These are phyloP conservation scores for Aromia moschata DNA, from an alignment of 2,888 invertebrate genomes.

Conservation along the genomic window DNA sequence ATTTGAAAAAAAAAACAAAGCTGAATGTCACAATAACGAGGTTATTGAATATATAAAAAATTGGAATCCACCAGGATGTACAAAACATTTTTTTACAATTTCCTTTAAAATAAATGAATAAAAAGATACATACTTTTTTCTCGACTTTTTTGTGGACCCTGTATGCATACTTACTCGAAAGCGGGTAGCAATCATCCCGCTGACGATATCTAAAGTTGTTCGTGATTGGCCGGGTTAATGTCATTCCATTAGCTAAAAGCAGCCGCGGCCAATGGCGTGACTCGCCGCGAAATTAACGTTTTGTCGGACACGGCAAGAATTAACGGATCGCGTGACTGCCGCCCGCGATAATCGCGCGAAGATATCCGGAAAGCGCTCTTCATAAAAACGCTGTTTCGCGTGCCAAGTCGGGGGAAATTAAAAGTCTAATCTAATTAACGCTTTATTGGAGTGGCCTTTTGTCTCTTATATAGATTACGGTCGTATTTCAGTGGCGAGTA, in stretches of 20 bases:
- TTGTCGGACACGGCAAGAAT: constrained; percentile 59
- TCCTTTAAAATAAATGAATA: too few relatives aligned
- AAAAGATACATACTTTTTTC: too few relatives aligned
- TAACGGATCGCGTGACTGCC: constrained; percentile 47
- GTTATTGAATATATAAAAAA: too few relatives aligned
- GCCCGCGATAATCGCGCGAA: constrained; percentile 48
- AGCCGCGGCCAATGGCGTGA: constrained; percentile 57
- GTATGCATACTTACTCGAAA: constrained; percentile 30
- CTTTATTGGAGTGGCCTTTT: constrained; percentile 55
- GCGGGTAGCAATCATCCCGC: constrained; percentile 39
- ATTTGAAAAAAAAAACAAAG: too few relatives aligned
- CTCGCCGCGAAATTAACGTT: constrained; percentile 57
- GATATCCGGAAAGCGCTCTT: constrained; percentile 51
- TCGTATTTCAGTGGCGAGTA: constrained; percentile 49
- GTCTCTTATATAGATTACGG: constrained; percentile 49
- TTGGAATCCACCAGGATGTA: too few relatives aligned
- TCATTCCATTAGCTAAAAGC: constrained; percentile 61
- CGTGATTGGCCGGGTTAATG: constrained; percentile 57
- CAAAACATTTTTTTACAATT: too few relatives aligned
- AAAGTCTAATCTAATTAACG: constrained; percentile 57
- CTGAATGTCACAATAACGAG: too few relatives aligned
- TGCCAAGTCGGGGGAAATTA: constrained; percentile 48
- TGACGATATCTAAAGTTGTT: constrained; percentile 58
- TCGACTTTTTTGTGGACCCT: too few relatives aligned
- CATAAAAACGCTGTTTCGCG: constrained; percentile 54